Percentiles rank a stretch among this genome's conserved stretches.
Evolutionary conservation across 2,888 invertebrate genomes (phyloP).

Genomic region (Pyrrhosoma nymphula): DNA sequence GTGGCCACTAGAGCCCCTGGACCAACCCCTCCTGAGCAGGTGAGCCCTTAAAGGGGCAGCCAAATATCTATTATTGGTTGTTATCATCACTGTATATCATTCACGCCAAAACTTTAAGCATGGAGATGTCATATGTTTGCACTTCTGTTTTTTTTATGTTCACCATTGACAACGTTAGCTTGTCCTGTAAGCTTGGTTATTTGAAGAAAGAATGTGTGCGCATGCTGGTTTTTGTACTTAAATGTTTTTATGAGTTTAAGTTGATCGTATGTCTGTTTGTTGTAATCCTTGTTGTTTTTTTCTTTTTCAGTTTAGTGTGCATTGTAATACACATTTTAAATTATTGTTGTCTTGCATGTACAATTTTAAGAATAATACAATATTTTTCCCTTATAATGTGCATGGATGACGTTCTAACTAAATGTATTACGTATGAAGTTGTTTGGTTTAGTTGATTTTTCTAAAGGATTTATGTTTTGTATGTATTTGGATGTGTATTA

Average conservation of each 20-base stretch:
- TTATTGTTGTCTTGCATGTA: not conserved
- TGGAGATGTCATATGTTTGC: constrained; percentile 12
- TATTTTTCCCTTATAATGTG: not conserved
- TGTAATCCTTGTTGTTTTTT: not conserved
- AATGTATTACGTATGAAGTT: not conserved
- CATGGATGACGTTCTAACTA: not conserved
- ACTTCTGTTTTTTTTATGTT: not conserved
- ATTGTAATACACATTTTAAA: not conserved
- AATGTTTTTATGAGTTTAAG: not conserved
- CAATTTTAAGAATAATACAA: not conserved
- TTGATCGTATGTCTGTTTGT: not conserved
- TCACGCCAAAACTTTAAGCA: not conserved
- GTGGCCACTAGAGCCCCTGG: constrained; percentile 75
- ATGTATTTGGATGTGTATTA: not conserved
- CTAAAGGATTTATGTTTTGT: not conserved
- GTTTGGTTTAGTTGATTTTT: not conserved
- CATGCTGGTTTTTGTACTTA: not conserved
- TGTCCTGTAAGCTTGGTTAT: not conserved
- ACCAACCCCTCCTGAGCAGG: constrained; percentile 80
- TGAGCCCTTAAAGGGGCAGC: constrained; percentile 76
- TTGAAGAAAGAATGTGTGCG: not conserved
- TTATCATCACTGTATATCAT: constrained; percentile 7
- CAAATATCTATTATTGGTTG: constrained; percentile 48
- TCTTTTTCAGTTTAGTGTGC: not conserved
- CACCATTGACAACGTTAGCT: not conserved